phyloP scores from a whole-genome alignment of 2,113 vertebrate genomes.

The Tapirus terrestris region DNA sequence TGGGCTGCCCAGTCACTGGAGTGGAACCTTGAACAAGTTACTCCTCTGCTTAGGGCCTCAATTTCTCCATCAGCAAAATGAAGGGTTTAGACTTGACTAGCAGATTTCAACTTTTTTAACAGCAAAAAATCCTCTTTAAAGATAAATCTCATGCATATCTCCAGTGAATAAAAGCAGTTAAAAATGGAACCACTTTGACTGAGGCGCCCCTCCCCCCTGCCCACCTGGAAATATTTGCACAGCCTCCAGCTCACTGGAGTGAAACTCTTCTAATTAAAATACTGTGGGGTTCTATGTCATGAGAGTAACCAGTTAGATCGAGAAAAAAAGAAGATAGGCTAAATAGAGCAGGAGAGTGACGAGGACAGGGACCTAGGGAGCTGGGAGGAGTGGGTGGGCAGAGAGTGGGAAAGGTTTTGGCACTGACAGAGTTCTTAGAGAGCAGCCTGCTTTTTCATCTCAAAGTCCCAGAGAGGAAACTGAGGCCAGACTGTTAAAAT shows the following conservation, averaged over 20 bases:
- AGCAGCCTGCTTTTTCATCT: neutral
- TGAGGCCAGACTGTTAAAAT: constrained; percentile 42
- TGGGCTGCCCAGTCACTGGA: neutral
- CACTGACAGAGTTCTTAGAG: neutral
- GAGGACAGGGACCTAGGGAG: neutral
- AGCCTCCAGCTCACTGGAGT: neutral
- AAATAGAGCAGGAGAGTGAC: neutral
- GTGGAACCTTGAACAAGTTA: neutral
- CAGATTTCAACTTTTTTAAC: neutral
- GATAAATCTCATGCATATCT: neutral
- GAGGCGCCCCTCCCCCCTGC: neutral
- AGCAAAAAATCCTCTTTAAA: constrained; percentile 14
- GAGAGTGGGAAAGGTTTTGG: accelerated
- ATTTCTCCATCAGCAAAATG: neutral
- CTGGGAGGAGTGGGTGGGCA: accelerated
- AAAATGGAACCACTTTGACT: neutral
- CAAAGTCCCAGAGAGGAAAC: constrained; percentile 50
- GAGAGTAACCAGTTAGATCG: neutral
- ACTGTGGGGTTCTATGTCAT: neutral
- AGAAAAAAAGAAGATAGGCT: neutral
- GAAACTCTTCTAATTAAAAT: neutral
- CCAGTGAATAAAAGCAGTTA: neutral
- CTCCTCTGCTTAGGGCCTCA: neutral
- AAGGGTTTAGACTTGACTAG: neutral
- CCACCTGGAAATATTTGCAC: neutral